These are phyloP conservation scores for Sardina pilchardus DNA, from an alignment of 2,113 vertebrate species.

Conservation along the genomic window DNA sequence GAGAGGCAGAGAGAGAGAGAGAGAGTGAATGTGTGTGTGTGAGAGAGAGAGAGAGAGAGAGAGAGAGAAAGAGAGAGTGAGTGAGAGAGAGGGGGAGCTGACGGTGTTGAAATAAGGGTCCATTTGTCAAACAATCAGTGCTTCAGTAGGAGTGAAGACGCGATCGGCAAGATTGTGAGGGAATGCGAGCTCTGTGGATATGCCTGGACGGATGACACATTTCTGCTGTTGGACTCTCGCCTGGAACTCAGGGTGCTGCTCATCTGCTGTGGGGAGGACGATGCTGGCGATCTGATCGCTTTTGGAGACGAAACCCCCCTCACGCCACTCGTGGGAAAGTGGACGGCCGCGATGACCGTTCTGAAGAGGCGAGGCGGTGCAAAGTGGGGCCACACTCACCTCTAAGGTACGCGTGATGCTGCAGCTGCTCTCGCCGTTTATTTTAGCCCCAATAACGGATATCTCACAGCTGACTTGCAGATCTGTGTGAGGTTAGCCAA, in stretches of 20 bases:
- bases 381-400: constrained; percentile 6
- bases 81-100: constrained; percentile 41
- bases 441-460: neutral
- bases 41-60: constrained; percentile 33
- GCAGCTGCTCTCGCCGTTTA: constrained; percentile 2
- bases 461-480: constrained; percentile 8
- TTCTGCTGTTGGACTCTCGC: constrained; percentile 35
- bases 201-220: constrained; percentile 52
- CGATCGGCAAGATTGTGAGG: constrained; percentile 64
- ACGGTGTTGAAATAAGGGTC: constrained; percentile 70
- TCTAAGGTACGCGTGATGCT: neutral
- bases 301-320: constrained; percentile 36
- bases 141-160: constrained; percentile 68
- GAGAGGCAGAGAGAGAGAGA: constrained; percentile 29
- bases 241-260: constrained; percentile 33
- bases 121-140: constrained; percentile 61
- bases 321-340: constrained; percentile 48
- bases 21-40: neutral
- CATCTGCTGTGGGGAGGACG: constrained; percentile 54
- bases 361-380: constrained; percentile 44
- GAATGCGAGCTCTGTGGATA: constrained; percentile 55
- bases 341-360: constrained; percentile 54
- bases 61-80: constrained; percentile 30
- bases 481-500: constrained; percentile 1
- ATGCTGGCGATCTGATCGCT: constrained; percentile 59